phyloP scores from a whole-genome alignment of 1,140 invertebrate species.

The Laupala kohalensis region DNA sequence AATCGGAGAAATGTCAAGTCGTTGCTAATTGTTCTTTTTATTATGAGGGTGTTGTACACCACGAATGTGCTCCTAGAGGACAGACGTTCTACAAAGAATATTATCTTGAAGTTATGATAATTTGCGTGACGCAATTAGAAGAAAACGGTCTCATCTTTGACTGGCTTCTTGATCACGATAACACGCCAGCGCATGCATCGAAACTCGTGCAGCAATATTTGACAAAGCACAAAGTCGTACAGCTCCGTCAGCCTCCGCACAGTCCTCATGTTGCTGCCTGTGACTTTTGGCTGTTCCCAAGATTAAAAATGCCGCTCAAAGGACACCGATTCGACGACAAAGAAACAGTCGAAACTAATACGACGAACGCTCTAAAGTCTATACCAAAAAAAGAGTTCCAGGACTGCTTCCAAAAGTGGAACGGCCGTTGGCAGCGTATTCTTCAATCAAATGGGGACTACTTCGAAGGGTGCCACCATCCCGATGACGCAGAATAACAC shows the following conservation, averaged over 20 bases:
- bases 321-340: slow-evolving; percentile 16
- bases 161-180: not conserved
- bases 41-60: slow-evolving; percentile 2
- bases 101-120: slow-evolving; percentile 1
- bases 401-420: no score
- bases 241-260: slow-evolving; percentile 20
- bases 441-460: no score
- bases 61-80: slow-evolving; percentile 8
- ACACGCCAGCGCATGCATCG: not conserved
- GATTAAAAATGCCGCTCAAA: slow-evolving; percentile 19
- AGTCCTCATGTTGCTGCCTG: slow-evolving; percentile 20
- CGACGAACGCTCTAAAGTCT: slow-evolving; percentile 14
- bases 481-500: no score
- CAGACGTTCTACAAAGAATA: slow-evolving; percentile 12
- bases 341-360: slow-evolving; percentile 17
- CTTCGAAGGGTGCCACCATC: no score
- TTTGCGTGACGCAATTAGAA: slow-evolving; percentile 10
- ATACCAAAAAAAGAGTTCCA: slow-evolving; percentile 18
- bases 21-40: not conserved
- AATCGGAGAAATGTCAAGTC: not conserved
- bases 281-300: slow-evolving; percentile 20
- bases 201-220: not conserved
- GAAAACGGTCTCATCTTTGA: slow-evolving; percentile 5
- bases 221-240: not conserved
- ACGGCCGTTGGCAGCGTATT: no score